Evolutionary conservation across 2,888 invertebrate genomes (phyloP).

Genomic region (Trachelus stipa): DNA sequence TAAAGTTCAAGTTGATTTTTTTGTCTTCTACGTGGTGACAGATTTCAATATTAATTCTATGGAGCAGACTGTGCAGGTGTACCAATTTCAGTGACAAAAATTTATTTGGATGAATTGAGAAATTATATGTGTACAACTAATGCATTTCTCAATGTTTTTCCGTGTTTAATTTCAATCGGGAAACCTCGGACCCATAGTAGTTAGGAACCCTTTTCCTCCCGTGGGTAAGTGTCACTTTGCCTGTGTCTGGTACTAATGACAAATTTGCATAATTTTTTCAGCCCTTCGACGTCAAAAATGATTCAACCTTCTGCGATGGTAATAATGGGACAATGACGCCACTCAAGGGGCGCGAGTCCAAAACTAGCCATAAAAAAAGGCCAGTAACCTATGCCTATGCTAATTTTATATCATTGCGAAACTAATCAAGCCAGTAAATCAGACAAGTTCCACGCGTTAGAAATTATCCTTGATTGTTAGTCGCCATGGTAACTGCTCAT

Average conservation of each 20-base stretch:
- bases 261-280: conserved; percentile 55
- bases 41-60: neutral
- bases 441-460: conserved; percentile 15
- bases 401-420: conserved; percentile 57
- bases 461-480: neutral
- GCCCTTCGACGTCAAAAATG: conserved; percentile 39
- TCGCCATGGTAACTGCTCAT: neutral
- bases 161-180: neutral
- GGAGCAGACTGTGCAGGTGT: neutral
- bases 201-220: neutral
- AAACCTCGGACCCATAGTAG: neutral
- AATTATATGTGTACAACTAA: neutral
- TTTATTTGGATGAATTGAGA: neutral
- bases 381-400: conserved; percentile 54
- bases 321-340: conserved; percentile 44
- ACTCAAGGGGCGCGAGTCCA: conserved; percentile 26
- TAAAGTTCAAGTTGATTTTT: neutral
- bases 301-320: conserved; percentile 33
- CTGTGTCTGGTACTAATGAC: conserved; percentile 43
- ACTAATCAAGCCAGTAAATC: conserved; percentile 55
- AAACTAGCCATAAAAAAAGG: conserved; percentile 52
- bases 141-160: neutral
- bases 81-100: neutral
- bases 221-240: neutral
- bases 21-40: neutral